Base-by-base conservation (phyloP, 2,797 vertebrate species). In the Phataginus tetradactyla region DNA sequence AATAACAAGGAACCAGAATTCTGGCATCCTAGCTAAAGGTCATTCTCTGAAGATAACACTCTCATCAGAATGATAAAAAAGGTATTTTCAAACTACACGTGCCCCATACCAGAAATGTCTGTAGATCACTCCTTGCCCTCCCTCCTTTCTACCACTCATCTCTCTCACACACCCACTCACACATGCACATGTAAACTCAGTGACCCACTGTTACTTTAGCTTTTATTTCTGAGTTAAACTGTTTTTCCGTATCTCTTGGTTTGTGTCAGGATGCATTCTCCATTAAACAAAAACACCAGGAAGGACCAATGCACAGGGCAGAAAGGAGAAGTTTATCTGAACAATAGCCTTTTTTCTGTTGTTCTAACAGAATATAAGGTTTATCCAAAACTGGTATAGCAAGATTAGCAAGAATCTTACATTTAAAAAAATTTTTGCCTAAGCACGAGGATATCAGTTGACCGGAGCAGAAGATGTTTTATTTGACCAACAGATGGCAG, bases 401-500 rank as follows among this genome's bases (percentile, higher is more conserved):
- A 14, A 14, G 13, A 2, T 45, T 92, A 95, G 4, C 15, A 42
- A 45, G 49, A 64, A 7, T 59, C 12, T 18, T 53, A 45, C 45
- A 45, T 45, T 45, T 12, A 45, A 45, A 11, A 45, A 45, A 45
- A 12, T 11, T 45, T 45, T 18, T 69, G 55, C 0, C 23, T 5
- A 39, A 63, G 75, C 8, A 37, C 10, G 11, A 51, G 45, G 1
- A 32, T 25, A 25, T 20, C 23, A 1, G 17, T 32, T 39, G 81
- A 81, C 86, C 69, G 27, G 11, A 79, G 27, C 8, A 3, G 63
- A 59, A 66, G n/a, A 39, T 93, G 45, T 96, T 98, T 86, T 42
- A 95, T 97, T 51, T 97, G 95, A 93, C 98, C 99, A 98, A 98
- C 98, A 99, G 99, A 98, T 99, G 99, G 99, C 99, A 99, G 98